Evolutionary conservation across 2,797 vertebrate genomes (phyloP).

Genomic region (Fringilla coelebs): DNA sequence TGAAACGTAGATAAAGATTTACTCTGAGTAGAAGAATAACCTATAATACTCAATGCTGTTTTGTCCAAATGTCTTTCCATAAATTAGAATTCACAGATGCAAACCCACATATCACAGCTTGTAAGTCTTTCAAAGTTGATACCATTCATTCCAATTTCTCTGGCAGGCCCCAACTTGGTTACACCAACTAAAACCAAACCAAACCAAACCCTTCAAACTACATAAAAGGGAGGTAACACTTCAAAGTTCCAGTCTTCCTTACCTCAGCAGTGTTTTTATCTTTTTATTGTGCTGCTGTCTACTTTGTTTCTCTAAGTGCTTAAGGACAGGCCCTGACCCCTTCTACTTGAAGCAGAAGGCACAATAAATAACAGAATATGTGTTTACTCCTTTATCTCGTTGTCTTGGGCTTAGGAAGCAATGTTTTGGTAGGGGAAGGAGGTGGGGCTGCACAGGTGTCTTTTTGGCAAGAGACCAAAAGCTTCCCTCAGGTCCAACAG

Average conservation of each 20-base stretch:
- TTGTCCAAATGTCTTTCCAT: neutral
- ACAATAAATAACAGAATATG: neutral
- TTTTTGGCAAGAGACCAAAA: neutral
- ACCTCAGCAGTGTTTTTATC: accelerated
- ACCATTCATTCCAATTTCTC: neutral
- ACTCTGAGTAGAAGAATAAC: neutral
- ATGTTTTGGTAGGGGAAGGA: neutral
- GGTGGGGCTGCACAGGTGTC: neutral
- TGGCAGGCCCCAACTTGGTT: neutral
- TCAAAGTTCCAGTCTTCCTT: neutral
- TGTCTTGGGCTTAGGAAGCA: neutral
- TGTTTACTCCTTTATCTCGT: neutral
- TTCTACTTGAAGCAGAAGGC: neutral
- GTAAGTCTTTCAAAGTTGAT: neutral
- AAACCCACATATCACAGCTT: neutral
- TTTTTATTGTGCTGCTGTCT: neutral
- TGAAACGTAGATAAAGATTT: neutral
- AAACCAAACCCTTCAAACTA: neutral
- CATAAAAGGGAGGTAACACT: neutral
- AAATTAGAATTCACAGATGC: neutral
- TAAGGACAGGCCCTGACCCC: neutral
- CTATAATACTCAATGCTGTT: neutral
- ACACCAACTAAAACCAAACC: neutral
- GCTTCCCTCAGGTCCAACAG: accelerated
- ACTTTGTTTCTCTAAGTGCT: neutral